Base-by-base conservation (phyloP, 2,797 vertebrate genomes). In the Coccyzus lansbergi region DNA sequence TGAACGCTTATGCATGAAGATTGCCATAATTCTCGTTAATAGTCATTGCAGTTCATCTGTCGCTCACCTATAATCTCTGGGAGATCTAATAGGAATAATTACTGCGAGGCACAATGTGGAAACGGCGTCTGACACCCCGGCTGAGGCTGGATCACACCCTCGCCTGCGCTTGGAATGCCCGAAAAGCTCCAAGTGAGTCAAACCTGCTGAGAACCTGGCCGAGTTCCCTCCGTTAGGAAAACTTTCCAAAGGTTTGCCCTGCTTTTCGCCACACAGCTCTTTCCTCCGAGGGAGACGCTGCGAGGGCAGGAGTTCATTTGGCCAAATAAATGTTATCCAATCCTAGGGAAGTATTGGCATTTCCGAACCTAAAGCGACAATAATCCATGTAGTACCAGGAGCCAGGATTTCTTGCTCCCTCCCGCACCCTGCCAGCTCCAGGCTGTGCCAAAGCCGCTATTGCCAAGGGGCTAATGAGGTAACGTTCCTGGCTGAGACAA, bases 21-120 rank as follows among this genome's bases (percentile, higher is more conserved):
- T 92, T 91, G 88, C 52, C 84, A 48, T 90, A 91, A 86, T 93
- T 92, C 87, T 91, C 83, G 74, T 84, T 96, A 96, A 93, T 90
- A 91, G 85, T 86, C 69, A 70, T 88, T 94, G 64, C 77, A 84
- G 82, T 92, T 93, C 91, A 93, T 95, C 92, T 91, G 92, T 95
- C 49, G 64, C 70, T 92, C 87, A 92, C 87, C 90, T 89, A 79
- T 91, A 89, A 83, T 71, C 82, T 95, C 84, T 80, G 68, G 74
- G 91, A 95, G 94, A 74, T 90, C 76, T 92, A 94, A 95, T 91
- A 94, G 93, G 93, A 95, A 93, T 96, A 96, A 96, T 97, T 97
- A 95, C 55, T 48, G 56, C 86, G n/a, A 93, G 77, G 78, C 93
- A 96, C 95, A 97, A 96, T 91, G 88, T 82, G 93, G 90, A 94